Conservation (phyloP, 2,797 vertebrate species). For the Bucorvus abyssinicus region DNA sequence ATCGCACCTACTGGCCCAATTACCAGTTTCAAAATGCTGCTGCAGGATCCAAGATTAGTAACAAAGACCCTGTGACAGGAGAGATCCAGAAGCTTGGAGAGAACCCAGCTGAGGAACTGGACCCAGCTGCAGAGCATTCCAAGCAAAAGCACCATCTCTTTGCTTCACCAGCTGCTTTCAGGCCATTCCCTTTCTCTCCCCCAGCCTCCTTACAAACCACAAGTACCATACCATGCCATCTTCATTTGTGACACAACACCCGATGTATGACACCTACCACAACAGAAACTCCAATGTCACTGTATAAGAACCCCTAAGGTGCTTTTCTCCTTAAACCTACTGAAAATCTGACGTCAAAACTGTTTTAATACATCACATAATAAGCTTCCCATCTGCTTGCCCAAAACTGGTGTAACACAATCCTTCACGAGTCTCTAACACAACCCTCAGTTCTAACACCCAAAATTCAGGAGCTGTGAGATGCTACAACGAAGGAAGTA, state of each 20-base stretch:
- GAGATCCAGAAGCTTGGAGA: not conserved
- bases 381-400: not conserved
- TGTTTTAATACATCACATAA: not conserved
- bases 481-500: not conserved
- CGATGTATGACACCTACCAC: fast-evolving
- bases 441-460: not conserved
- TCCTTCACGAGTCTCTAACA: not conserved
- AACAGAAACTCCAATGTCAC: not conserved
- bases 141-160: not conserved
- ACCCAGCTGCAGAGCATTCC: not conserved
- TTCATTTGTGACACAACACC: not conserved
- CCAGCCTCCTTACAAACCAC: too few relatives aligned
- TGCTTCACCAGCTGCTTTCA: not conserved
- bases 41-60: not conserved
- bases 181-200: not conserved
- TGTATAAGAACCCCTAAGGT: fast-evolving
- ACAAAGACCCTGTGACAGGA: fast-evolving
- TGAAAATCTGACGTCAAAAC: too few relatives aligned
- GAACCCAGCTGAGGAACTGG: not conserved
- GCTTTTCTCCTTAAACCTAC: not conserved
- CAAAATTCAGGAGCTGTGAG: not conserved
- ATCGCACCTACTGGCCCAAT: fast-evolving
- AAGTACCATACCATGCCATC: not conserved
- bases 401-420: fast-evolving
- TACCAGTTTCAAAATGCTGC: not conserved